These are phyloP conservation scores for Desoria tigrina DNA, from an alignment of 2,888 invertebrate species.

Conservation along the genomic window DNA sequence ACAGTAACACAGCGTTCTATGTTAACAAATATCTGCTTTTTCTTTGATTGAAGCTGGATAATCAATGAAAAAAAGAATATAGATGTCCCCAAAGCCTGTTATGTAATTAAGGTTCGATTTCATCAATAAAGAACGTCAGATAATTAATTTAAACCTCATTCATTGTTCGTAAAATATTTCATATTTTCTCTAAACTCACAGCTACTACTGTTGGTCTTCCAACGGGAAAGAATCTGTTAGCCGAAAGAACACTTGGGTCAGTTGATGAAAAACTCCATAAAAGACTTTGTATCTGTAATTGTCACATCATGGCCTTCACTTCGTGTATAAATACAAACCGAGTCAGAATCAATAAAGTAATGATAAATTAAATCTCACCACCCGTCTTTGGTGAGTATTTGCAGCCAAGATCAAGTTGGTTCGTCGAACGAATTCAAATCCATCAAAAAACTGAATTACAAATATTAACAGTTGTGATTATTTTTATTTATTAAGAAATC, in stretches of 20 bases:
- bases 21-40: neutral
- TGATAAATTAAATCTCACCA: no score
- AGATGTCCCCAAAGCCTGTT: constrained; percentile 35
- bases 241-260: constrained; percentile 30
- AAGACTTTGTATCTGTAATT: constrained; percentile 41
- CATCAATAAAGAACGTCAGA: no score
- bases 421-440: constrained; percentile 41
- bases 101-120: no score
- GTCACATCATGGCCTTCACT: no score
- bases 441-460: constrained; percentile 30
- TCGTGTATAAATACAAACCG: no score
- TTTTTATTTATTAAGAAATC: no score
- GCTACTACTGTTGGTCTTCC: constrained; percentile 28
- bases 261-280: constrained; percentile 41
- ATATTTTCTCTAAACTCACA: no score
- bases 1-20: neutral
- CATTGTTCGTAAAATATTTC: no score
- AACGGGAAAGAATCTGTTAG: constrained; percentile 27
- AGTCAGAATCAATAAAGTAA: no score
- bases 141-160: no score
- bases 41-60: constrained; percentile 31
- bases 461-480: no score
- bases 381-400: constrained; percentile 37
- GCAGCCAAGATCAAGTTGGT: constrained; percentile 26
- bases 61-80: constrained; percentile 37